Conservation (phyloP, 2,113 vertebrate genomes). For the Galemys pyrenaicus region DNA sequence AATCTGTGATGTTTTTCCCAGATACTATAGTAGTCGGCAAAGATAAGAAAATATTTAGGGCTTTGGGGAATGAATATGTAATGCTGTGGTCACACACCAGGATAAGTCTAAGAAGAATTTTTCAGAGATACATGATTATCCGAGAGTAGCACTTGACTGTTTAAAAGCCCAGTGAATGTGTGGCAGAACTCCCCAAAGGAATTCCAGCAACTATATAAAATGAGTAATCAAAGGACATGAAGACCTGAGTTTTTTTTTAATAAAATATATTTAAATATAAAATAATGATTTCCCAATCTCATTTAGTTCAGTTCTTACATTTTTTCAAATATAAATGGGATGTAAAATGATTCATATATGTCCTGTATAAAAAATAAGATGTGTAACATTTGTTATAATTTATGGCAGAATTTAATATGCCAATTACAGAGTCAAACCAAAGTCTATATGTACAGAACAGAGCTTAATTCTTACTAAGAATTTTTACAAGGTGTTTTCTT, state of each 20-base stretch:
- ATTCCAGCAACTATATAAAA: not conserved
- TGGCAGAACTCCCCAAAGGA: not conserved
- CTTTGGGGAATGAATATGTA: not conserved
- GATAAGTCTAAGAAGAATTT: not conserved
- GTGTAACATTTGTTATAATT: not conserved
- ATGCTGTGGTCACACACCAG: not conserved
- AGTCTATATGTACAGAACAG: not conserved
- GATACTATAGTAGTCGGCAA: not conserved
- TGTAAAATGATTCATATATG: not conserved
- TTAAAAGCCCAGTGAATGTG: not conserved
- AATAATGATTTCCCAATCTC: conserved; percentile 2
- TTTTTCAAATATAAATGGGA: conserved; percentile 1
- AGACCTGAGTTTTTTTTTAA: not conserved
- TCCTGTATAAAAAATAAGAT: not conserved
- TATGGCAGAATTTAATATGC: not conserved
- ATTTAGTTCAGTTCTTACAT: not conserved
- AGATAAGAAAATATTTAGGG: conserved; percentile 16
- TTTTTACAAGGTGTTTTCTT: not conserved
- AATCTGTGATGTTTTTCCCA: not conserved
- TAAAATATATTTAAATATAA: not conserved
- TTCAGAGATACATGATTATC: not conserved
- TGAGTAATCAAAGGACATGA: not conserved
- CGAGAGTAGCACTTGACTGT: not conserved
- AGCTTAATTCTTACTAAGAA: not conserved
- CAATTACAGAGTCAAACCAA: not conserved